Evolutionary conservation across 2,888 invertebrate species (phyloP).

Genomic region (Masnerella sp.): DNA sequence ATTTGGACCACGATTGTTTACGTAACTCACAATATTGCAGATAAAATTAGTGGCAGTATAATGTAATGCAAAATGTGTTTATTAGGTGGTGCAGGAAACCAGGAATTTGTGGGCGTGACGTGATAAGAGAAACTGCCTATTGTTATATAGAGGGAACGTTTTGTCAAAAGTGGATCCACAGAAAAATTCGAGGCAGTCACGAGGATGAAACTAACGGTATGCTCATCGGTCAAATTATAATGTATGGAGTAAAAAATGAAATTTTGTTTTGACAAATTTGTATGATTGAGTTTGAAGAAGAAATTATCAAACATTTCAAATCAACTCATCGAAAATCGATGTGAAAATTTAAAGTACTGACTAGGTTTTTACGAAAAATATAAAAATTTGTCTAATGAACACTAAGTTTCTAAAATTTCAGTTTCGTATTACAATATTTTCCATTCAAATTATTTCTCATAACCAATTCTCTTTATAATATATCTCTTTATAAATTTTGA

Average conservation of each 20-base stretch:
- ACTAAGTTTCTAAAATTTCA: too few relatives aligned
- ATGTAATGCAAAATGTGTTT: slow-evolving; percentile 7
- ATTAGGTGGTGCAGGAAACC: slow-evolving; percentile 86
- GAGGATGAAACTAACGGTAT: slow-evolving; percentile 72
- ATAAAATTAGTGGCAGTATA: not conserved
- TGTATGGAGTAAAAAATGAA: slow-evolving; percentile 1
- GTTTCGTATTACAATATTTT: too few relatives aligned
- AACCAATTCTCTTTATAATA: too few relatives aligned
- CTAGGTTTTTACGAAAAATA: too few relatives aligned
- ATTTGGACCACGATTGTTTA: not conserved
- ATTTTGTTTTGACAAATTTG: slow-evolving; percentile 12
- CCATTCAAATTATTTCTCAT: too few relatives aligned
- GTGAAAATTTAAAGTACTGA: too few relatives aligned
- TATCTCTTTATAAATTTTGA: too few relatives aligned
- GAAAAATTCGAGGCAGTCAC: slow-evolving; percentile 71
- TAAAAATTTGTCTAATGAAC: too few relatives aligned
- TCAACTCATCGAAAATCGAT: too few relatives aligned
- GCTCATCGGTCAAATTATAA: slow-evolving; percentile 25
- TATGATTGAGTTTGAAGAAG: not conserved
- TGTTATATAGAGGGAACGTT: slow-evolving; percentile 90
- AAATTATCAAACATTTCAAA: slow-evolving; percentile 1
- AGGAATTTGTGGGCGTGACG: slow-evolving; percentile 86
- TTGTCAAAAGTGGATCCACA: slow-evolving; percentile 85
- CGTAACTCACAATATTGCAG: not conserved
- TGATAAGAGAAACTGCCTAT: slow-evolving; percentile 89